A percentile compares a stretch with the other conserved stretches of the same genome.
Conservation (phyloP, 2,113 vertebrate genomes). For the Bombycilla garrulus region DNA sequence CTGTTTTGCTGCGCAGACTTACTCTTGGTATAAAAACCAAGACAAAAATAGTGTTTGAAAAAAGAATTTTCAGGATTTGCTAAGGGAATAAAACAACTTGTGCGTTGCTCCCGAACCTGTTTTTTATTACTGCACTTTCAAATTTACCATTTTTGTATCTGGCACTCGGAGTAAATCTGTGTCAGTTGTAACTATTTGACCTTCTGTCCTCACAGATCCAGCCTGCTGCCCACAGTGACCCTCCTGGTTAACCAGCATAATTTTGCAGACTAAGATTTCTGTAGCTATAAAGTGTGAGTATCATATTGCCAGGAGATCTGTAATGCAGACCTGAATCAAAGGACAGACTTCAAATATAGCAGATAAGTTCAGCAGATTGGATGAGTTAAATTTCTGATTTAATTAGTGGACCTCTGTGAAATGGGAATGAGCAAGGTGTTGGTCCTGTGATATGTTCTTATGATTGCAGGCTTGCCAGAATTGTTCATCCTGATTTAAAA, state of each 20-base stretch:
- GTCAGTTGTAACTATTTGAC: background rate
- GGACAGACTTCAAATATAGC: background rate
- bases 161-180: background rate
- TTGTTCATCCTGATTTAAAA: background rate
- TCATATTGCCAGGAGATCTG: background rate
- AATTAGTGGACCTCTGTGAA: background rate
- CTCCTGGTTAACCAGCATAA: background rate
- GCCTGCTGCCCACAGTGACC: background rate
- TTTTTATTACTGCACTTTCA: background rate
- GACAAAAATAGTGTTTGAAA: background rate
- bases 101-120: background rate
- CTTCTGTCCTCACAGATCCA: background rate
- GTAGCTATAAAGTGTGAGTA: background rate
- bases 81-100: background rate
- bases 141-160: background rate
- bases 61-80: background rate
- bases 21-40: background rate
- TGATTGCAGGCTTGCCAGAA: background rate
- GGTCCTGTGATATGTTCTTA: background rate
- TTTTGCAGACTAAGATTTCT: background rate
- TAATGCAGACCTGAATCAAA: background rate
- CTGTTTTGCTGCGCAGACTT: background rate
- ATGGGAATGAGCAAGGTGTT: background rate
- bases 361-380: background rate
- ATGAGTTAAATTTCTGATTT: background rate